These are phyloP conservation scores for rabbit (Oryctolagus cuniculus) DNA, from an alignment of 2,113 vertebrate species.

Conservation along the genomic window DNA sequence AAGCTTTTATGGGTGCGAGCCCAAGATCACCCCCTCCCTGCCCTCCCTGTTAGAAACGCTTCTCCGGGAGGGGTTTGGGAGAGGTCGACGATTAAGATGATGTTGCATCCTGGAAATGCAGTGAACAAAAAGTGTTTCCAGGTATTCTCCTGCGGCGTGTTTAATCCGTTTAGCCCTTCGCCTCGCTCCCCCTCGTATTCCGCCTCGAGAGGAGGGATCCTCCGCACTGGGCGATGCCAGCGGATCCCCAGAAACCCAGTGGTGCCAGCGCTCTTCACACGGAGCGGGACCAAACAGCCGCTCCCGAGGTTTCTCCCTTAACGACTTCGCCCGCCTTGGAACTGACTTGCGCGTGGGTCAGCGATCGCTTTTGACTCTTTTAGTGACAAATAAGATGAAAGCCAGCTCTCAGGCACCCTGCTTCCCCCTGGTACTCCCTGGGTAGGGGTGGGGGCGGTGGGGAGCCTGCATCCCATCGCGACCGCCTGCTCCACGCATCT, in stretches of 20 bases:
- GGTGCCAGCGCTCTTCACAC: constrained; percentile 33
- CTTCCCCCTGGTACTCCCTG: accelerated
- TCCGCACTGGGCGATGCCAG: background rate
- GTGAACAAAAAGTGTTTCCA: constrained; percentile 70
- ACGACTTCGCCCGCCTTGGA: constrained; percentile 50
- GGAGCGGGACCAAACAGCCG: background rate
- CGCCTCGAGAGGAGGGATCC: constrained; percentile 62
- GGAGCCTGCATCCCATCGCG: background rate
- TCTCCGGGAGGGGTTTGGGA: constrained; percentile 83
- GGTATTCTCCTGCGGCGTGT: constrained; percentile 43
- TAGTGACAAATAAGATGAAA: constrained; percentile 3
- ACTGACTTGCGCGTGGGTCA: constrained; percentile 38
- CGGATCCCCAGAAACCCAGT: constrained; percentile 42
- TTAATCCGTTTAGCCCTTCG: constrained; percentile 74
- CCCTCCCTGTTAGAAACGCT: constrained; percentile 83
- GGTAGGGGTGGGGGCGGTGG: background rate
- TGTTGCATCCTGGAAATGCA: constrained; percentile 73
- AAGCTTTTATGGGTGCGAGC: constrained; percentile 90
- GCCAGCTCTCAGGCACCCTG: background rate
- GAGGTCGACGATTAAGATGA: constrained; percentile 81
- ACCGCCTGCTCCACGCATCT: background rate
- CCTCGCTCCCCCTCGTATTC: constrained; percentile 54
- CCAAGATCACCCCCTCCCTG: constrained; percentile 86
- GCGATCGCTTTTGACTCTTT: constrained; percentile 47
- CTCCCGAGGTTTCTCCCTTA: background rate